phyloP scores from a whole-genome alignment of 2,797 vertebrate genomes.

The Ibycter americanus region DNA sequence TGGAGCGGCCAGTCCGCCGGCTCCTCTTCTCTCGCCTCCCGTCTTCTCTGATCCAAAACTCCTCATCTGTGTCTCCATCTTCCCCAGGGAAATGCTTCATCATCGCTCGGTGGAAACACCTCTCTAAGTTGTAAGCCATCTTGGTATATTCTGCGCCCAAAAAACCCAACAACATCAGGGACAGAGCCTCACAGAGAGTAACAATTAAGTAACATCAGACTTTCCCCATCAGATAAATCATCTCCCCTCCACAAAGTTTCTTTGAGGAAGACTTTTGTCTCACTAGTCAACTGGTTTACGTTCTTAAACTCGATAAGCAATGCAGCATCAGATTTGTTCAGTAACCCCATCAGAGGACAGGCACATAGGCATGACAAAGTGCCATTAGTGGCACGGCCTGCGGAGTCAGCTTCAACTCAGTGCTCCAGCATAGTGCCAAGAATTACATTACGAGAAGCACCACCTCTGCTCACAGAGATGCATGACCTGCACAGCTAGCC shows the following conservation, averaged over 20 bases:
- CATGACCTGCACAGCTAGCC: background rate
- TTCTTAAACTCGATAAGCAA: background rate
- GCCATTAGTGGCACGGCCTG: background rate
- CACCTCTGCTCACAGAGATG: background rate
- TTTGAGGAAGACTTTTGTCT: background rate
- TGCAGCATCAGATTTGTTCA: background rate
- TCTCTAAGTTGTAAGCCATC: constrained; percentile 95
- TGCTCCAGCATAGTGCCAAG: background rate
- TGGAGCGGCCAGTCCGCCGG: constrained; percentile 78
- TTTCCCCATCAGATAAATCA: background rate
- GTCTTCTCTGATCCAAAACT: constrained; percentile 89
- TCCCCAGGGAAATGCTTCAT: constrained; percentile 96
- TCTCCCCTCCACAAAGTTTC: background rate
- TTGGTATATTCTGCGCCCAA: constrained; percentile 88
- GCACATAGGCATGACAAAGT: constrained; percentile 15
- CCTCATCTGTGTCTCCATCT: constrained; percentile 95
- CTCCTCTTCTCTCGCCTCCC: constrained; percentile 90
- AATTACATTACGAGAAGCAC: constrained; percentile 12
- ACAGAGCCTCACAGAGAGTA: background rate
- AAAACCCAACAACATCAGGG: background rate
- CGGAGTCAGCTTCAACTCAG: constrained; percentile 31
- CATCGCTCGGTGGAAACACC: constrained; percentile 93
- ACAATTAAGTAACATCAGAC: background rate
- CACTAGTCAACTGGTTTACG: background rate
- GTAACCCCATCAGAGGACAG: background rate